Evolutionary conservation across 2,113 vertebrate species (phyloP), one percentile per base, ranked within the genome.

Genomic region (Girardinichthys multiradiatus): DNA sequence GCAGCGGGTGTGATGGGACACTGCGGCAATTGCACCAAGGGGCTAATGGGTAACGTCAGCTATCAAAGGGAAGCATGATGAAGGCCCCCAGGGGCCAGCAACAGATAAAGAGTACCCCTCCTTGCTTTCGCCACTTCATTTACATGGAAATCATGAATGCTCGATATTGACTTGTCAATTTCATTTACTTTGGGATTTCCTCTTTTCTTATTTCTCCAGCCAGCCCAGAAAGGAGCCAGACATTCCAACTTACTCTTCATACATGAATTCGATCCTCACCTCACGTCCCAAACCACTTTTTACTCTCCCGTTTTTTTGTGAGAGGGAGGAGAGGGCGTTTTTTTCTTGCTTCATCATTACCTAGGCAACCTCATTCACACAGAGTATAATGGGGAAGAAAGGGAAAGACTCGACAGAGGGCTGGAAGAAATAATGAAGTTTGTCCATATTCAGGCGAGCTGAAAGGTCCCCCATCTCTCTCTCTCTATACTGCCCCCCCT

Each of bases 391-490:
- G 85, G 93, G 79, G 85, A 91, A 92, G 92, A 94, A 95, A 95
- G 88, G 92, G 90, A 85, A 89, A 87, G 93, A 93, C 91, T 91
- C 93, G 91, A 94, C 92, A 86, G 88, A 91, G 91, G 89, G 91
- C 84, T 84, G 89, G 88, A 90, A 90, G 91, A 93, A 93, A 94
- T 94, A 95, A 95, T 94, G 93, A 93, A 94, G 94, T 95, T 94
- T 95, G 94, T 94, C 92, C 93, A 94, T 95, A 94, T 95, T 94
- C 94, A 94, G 90, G 92, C 86, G 33, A 80, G 81, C 94, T 94
- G 92, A 94, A 95, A 94, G 94, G 85, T 87, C 81, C 87, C 90
- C n/a, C 35, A 12, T 29, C 62, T 27, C 85, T 77, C 88, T 81
- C 88, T 92, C 89, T 91, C 92, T 88, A 86, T 80, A 91, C 82